A percentile compares a stretch with the other conserved stretches of the same genome.
Conservation (phyloP, 2,888 invertebrate genomes). For the Tortricodes alternella region DNA sequence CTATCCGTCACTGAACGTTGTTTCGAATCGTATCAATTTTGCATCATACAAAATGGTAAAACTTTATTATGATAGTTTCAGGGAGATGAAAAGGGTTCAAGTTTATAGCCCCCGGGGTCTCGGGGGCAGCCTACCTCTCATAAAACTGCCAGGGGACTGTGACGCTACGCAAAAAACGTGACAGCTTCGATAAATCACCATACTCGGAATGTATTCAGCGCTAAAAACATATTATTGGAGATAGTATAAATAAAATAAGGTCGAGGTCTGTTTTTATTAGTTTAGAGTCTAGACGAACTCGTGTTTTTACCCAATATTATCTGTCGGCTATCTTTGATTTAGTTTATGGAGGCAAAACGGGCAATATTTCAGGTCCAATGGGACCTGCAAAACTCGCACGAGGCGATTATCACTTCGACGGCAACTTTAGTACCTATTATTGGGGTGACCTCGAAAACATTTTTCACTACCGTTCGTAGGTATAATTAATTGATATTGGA, state of each 20-base stretch:
- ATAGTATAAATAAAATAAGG: slow-evolving; percentile 11
- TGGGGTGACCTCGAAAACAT: slow-evolving; percentile 7
- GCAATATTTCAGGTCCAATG: slow-evolving; percentile 19
- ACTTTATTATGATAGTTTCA: slow-evolving; percentile 20
- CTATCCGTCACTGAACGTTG: slow-evolving; percentile 5
- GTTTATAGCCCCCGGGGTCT: slow-evolving; percentile 3
- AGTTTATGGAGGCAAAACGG: slow-evolving; percentile 14
- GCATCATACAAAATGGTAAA: slow-evolving; percentile 1
- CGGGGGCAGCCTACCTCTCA: slow-evolving; percentile 3
- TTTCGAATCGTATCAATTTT: slow-evolving; percentile 9
- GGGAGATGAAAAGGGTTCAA: slow-evolving; percentile 10
- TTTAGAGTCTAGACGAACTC: slow-evolving; percentile 20
- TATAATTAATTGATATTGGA: too few species aligned
- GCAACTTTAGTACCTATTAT: slow-evolving; percentile 26
- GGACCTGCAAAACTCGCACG: slow-evolving; percentile 11
- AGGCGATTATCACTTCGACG: slow-evolving; percentile 10
- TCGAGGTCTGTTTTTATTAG: slow-evolving; percentile 15
- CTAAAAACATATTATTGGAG: slow-evolving; percentile 20
- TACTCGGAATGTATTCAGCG: not conserved
- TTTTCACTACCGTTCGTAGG: not conserved
- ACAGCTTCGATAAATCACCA: slow-evolving; percentile 18
- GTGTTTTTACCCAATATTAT: slow-evolving; percentile 14
- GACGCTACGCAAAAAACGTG: not conserved
- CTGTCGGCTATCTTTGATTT: slow-evolving; percentile 19
- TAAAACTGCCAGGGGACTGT: slow-evolving; percentile 3